Conservation (phyloP, 2,888 invertebrate genomes). For the Frankliniella fusca region DNA sequence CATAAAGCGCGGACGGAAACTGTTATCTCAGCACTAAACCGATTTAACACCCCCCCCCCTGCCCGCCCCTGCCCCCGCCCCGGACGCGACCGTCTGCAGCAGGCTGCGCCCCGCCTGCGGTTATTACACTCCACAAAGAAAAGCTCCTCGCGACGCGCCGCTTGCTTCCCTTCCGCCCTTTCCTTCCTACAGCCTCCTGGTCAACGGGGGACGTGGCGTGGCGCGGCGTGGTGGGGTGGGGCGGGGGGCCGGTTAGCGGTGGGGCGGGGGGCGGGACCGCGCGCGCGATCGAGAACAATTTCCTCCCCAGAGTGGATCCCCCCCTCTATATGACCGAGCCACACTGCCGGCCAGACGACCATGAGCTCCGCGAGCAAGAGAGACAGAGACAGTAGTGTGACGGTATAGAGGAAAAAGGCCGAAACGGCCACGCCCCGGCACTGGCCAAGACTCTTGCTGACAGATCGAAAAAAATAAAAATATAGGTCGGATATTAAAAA, state of each 20-base stretch:
- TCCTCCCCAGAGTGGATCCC: background rate
- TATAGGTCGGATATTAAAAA: no score
- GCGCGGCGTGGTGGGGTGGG: no score
- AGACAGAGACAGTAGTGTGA: no score
- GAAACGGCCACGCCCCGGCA: no score
- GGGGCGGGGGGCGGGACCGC: background rate
- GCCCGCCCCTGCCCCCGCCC: background rate
- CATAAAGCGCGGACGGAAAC: constrained; percentile 22
- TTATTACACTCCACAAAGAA: constrained; percentile 13
- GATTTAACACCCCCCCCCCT: constrained; percentile 15
- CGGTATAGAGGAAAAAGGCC: no score
- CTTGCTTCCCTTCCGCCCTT: background rate
- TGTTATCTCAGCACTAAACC: constrained; percentile 24
- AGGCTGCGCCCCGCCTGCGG: constrained; percentile 27
- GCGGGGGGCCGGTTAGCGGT: no score
- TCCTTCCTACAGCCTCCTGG: background rate
- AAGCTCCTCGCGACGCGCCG: constrained; percentile 30
- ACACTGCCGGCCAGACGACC: no score
- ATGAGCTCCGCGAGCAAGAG: no score
- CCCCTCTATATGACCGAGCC: no score
- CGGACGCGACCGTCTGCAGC: background rate
- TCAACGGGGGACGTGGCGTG: constrained; percentile 30
- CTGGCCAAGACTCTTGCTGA: no score
- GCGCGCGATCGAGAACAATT: background rate
- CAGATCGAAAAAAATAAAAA: no score